Base-by-base conservation (phyloP, 1,140 invertebrate genomes). In the Brachionus sp. region DNA sequence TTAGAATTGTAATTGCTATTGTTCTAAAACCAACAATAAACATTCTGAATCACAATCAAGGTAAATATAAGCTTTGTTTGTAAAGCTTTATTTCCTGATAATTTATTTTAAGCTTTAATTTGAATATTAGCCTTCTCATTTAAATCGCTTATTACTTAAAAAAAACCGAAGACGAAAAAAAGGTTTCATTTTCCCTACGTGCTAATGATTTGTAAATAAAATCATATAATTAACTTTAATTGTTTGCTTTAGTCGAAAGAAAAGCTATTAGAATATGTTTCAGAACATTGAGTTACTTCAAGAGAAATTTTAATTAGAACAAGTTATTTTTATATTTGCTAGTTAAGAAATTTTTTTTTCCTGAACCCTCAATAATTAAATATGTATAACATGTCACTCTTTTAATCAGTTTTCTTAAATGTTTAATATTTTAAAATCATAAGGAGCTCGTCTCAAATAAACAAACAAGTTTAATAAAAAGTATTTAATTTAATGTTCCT, bases 151-250 rank as follows among this genome's bases (percentile, higher is more conserved):
- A 57, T 19, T 57, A 57, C 50, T 57, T 57, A 57, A 9, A 57
- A 57, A 57, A 42, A 57, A 57, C 50, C 50, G n/a, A 23, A 57
- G 16, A 57, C n/a, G 19, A 19, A 70, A 16, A 19, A 39, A 70
- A 16, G 66, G 16, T 33, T 33, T 66, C 33, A 66, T n/a, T 39
- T 70, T 70, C 66, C 16, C 33, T 70, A 19, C 37, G 66, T 70
- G 66, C 35, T 70, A 70, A 70, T 70, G 66, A 70, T 70, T 70
- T 70, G 66, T 70, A 70, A 70, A 70, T 70, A n/a, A 16, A 35
- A 42, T 70, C 66, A 70, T 33, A 19, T 37, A 66, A 66, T 33
- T 33, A 66, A 66, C 50, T 57, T 57, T 57, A 19, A 57, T 57
- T 57, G 44, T 50, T 50, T 50, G 50, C 19, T 57, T 57, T 57